Conservation (phyloP, 1,140 invertebrate species). For the Chrysomallon squamiferum region DNA sequence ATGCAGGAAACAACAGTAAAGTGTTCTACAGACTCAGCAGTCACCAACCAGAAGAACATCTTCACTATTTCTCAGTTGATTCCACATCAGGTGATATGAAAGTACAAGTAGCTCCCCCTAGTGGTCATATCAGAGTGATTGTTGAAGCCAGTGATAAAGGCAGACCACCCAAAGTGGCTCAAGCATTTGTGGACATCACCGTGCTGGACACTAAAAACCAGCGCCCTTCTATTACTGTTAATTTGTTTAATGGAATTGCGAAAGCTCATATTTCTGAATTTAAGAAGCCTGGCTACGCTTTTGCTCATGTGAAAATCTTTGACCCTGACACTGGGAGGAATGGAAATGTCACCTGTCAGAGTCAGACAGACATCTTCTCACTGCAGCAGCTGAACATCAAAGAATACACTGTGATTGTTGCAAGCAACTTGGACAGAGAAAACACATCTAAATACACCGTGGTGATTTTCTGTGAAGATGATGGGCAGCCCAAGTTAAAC, state of each 20-base stretch:
- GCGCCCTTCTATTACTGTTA: slow-evolving; percentile 81
- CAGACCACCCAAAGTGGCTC: slow-evolving; percentile 76
- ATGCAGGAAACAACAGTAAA: slow-evolving; percentile 89
- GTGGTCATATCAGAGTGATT: slow-evolving; percentile 40
- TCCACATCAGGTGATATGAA: slow-evolving; percentile 38
- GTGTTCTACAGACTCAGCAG: slow-evolving; percentile 80
- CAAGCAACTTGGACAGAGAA: slow-evolving; percentile 22
- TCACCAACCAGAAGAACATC: slow-evolving; percentile 36
- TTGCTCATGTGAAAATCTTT: slow-evolving; percentile 50
- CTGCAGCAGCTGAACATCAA: slow-evolving; percentile 34
- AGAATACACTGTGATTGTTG: slow-evolving; percentile 35
- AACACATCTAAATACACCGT: slow-evolving; percentile 23
- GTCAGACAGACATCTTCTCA: slow-evolving; percentile 33
- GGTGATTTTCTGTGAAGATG: slow-evolving; percentile 34
- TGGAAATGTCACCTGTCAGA: slow-evolving; percentile 43
- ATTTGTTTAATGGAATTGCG: slow-evolving; percentile 35
- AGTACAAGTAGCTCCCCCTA: slow-evolving; percentile 36
- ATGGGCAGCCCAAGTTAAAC: slow-evolving; percentile 27
- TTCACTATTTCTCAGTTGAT: slow-evolving; percentile 43
- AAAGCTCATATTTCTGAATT: slow-evolving; percentile 45
- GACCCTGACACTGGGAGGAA: slow-evolving; percentile 52
- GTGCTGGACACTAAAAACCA: slow-evolving; percentile 97
- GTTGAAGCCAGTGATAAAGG: slow-evolving; percentile 46
- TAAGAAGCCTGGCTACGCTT: slow-evolving; percentile 39
- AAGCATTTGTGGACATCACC: slow-evolving; percentile 90